Conservation (phyloP, 2,797 vertebrate genomes). For the Mallotus villosus region DNA sequence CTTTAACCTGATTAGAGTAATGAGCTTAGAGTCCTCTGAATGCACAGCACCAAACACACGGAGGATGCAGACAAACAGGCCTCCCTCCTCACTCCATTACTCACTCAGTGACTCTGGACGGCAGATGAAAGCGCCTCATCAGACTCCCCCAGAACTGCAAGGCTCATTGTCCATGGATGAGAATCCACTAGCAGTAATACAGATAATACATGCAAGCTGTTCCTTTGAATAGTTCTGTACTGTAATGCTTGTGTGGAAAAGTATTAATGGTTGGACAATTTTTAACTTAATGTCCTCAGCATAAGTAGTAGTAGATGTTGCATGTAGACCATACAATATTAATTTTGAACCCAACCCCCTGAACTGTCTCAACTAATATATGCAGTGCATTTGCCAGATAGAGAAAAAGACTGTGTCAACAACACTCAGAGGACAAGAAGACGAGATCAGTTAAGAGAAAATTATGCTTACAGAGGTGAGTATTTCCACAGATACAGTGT, state of each 20-base stretch:
- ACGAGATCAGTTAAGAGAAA: conserved; percentile 11
- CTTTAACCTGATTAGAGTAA: conserved; percentile 78
- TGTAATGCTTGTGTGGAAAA: neutral
- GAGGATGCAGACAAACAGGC: conserved; percentile 53
- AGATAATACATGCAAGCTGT: conserved; percentile 33
- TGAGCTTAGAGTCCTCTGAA: conserved; percentile 66
- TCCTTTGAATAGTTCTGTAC: conserved; percentile 11
- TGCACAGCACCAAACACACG: conserved; percentile 60
- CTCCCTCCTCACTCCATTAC: conserved; percentile 30
- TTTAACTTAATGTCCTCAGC: neutral
- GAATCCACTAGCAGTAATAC: conserved; percentile 20
- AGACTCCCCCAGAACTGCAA: conserved; percentile 37
- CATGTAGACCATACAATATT: neutral
- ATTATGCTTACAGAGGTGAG: conserved; percentile 17
- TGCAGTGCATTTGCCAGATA: neutral
- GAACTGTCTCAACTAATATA: neutral
- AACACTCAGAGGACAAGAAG: conserved; percentile 4
- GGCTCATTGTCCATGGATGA: conserved; percentile 44
- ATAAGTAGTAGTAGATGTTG: neutral
- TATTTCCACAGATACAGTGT: conserved; percentile 22
- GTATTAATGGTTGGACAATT: no score
- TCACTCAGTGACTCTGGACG: conserved; percentile 37
- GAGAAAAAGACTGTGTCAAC: conserved; percentile 6
- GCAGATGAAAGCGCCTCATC: conserved; percentile 41
- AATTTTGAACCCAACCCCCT: neutral